Conservation (phyloP, 2,113 vertebrate genomes). For the Pyxicephalus adspersus region DNA sequence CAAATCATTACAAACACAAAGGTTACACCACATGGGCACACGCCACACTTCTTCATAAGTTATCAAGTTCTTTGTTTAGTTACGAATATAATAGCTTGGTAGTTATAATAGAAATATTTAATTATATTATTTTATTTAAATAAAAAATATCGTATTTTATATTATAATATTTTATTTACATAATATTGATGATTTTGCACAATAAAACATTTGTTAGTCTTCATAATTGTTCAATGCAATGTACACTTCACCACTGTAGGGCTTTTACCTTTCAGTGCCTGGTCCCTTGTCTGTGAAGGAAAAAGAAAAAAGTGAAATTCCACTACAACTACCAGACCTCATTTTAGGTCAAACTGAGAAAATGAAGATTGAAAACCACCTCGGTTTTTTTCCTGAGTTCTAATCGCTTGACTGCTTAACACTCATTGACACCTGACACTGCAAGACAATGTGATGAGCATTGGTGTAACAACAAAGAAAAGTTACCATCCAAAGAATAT, state of each 20-base stretch:
- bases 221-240: conserved; percentile 44
- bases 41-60: background rate
- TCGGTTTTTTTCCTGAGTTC: conserved; percentile 52
- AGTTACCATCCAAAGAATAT: background rate
- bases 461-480: conserved; percentile 44
- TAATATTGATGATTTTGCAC: conserved; percentile 23
- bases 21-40: background rate
- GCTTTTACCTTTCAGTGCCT: conserved; percentile 54
- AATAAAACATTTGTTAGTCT: background rate
- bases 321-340: background rate
- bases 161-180: too few relatives aligned
- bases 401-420: conserved; percentile 49
- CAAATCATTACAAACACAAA: too few relatives aligned
- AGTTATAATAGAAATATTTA: background rate
- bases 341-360: conserved; percentile 30
- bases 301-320: conserved; percentile 26
- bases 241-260: conserved; percentile 29
- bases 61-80: background rate
- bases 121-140: too few relatives aligned
- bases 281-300: background rate
- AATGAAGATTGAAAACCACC: conserved; percentile 52
- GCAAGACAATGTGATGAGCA: conserved; percentile 53
- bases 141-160: too few relatives aligned
- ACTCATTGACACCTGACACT: conserved; percentile 48
- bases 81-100: background rate